Base-by-base conservation (phyloP, 2,888 invertebrate species). In the Papilio gigon region DNA sequence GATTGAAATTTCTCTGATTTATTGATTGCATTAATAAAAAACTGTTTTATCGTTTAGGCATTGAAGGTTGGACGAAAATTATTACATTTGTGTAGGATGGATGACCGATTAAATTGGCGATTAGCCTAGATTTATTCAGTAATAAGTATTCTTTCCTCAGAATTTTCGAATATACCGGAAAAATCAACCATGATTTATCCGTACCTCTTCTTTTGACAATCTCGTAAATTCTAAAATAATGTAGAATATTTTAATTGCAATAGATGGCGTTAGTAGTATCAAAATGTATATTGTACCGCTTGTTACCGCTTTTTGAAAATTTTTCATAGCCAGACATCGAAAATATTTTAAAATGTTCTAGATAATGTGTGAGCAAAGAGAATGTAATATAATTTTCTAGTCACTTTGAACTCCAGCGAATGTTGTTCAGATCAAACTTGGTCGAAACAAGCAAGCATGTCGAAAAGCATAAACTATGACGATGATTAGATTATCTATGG, bases 401-500 rank as follows among this genome's bases (percentile, higher is more conserved):
- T 30, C 25, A 30, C 11, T 53, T 27, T 50, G n/a, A 56, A 30
- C 30, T 17, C 30, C n/a, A n/a, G 37, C n/a, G 9, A 37, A 30
- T 20, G 42, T 27, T 53, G n/a, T 17, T 30, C 5, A 40, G 4
- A 25, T 22, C 53, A 14, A 53, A 53, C 37, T 64, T 62, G 37
- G 44, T 40, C 58, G 27, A 44, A 33, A 40, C 37, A 42, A 42
- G 30, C 37, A 61, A 40, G 53, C 67, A 53, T 53, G 22, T 30
- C 61, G 37, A 67, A 61, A 37, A 40, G 53, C 42, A 42, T 67
- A 14, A 67, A 56, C 8, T 33, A 53, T 17, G 22, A 50, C 20
- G 59, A 50, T 63, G 25, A 68, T 64, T 47, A 27, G 33, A 68
- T 59, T 59, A 50, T 59, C 22, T 27, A 59, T 50, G 58, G 64